Evolutionary conservation across 2,888 invertebrate genomes (phyloP).

Genomic region (Stomorhina lunata): DNA sequence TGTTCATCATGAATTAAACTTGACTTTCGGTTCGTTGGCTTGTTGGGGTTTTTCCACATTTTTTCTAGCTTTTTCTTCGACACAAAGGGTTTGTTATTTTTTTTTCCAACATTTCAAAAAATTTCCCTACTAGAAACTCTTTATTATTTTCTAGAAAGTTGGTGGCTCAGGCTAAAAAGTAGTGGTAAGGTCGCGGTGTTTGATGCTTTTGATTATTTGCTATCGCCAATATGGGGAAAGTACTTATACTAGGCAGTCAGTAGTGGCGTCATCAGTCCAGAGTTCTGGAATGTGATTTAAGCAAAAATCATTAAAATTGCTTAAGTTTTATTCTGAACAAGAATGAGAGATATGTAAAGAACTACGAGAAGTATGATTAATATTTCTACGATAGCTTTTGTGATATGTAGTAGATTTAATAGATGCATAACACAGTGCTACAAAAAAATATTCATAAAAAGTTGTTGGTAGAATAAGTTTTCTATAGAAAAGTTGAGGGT

Average conservation of each 20-base stretch:
- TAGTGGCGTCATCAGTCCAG: not conserved
- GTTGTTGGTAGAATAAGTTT: no score
- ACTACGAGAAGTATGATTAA: constrained; percentile 36
- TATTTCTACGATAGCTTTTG: not conserved
- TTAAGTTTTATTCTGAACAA: constrained; percentile 33
- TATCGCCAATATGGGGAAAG: constrained; percentile 17
- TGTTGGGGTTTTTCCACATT: not conserved
- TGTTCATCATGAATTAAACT: constrained; percentile 77
- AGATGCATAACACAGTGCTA: no score
- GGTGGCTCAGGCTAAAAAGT: not conserved
- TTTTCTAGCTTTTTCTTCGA: not conserved
- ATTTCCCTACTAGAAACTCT: constrained; percentile 9
- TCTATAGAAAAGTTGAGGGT: no score
- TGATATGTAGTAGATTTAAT: constrained; percentile 2
- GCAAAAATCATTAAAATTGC: constrained; percentile 21
- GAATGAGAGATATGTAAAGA: not conserved
- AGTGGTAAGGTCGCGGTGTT: constrained; percentile 30
- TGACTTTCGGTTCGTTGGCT: constrained; percentile 76
- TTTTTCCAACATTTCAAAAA: not conserved
- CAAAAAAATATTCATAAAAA: no score
- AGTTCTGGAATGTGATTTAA: constrained; percentile 25
- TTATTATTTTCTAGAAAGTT: constrained; percentile 3
- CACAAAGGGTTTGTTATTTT: constrained; percentile 33
- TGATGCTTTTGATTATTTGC: not conserved
- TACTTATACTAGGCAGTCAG: not conserved